Base-by-base conservation (phyloP, 1,140 invertebrate species). In the Sinella curviseta region DNA sequence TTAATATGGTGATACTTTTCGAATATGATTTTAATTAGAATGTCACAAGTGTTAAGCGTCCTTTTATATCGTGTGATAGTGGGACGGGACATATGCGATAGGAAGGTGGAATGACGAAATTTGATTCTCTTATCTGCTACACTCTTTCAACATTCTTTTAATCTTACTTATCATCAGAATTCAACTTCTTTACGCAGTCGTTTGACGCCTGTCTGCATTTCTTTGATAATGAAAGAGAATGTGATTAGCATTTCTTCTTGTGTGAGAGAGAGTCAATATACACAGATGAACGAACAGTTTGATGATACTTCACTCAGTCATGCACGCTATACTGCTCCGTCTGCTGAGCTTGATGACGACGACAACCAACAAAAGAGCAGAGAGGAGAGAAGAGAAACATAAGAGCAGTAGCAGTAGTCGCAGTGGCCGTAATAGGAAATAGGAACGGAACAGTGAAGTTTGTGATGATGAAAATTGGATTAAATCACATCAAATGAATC, bases 391-490 rank as follows among this genome's bases (percentile, higher is more conserved):
- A n/a, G n/a, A n/a, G n/a, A n/a, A n/a, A n/a, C n/a, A n/a, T n/a
- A n/a, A n/a, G n/a, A n/a, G n/a, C n/a, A n/a, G n/a, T n/a, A n/a
- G n/a, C n/a, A n/a, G n/a, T n/a, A n/a, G n/a, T n/a, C n/a, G n/a
- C n/a, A n/a, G n/a, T n/a, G n/a, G n/a, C n/a, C n/a, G n/a, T n/a
- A n/a, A n/a, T n/a, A 20, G 39, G 39, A 48, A 48, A 48, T 48
- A 48, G 8, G 39, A 48, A 48, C 39, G 39, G 8, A 48, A 48
- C 20, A 20, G 20, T 48, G 8, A 48, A 48, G 39, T 48, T 48
- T 48, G 20, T 48, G 39, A 48, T 20, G 57, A 65, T 65, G 57
- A 65, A 65, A 65, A 65, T 65, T 65, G 57, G 57, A 65, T 65
- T 65, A 65, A n/a, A 26, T 48, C 39, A 20, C 39, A 20, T 48